These are phyloP conservation scores for Galemys pyrenaicus DNA, from an alignment of 2,113 vertebrate species.

Conservation along the genomic window DNA sequence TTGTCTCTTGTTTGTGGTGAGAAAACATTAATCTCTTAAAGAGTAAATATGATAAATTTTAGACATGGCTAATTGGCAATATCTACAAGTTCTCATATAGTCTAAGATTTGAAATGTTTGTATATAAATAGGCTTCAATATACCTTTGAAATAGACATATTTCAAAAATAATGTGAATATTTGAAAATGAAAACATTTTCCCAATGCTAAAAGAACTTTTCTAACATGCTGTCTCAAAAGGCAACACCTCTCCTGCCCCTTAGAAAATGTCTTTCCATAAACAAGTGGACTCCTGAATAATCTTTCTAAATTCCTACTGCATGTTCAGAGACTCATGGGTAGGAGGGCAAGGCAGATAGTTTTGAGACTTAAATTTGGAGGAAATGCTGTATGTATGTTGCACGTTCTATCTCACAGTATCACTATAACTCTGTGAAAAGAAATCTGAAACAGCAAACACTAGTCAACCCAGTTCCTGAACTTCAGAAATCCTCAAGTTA, in stretches of 20 bases:
- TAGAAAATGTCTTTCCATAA: background rate
- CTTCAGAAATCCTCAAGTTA: background rate
- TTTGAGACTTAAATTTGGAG: background rate
- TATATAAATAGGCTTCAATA: background rate
- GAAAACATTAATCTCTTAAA: background rate
- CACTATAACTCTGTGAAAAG: background rate
- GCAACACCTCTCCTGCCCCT: background rate
- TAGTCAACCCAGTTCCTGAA: background rate
- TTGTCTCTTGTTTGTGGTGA: background rate
- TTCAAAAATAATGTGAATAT: background rate
- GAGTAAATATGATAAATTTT: background rate
- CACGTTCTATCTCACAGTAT: background rate
- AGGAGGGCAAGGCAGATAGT: background rate
- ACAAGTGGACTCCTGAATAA: background rate
- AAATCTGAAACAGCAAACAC: background rate
- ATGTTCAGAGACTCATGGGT: background rate
- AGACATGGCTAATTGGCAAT: background rate
- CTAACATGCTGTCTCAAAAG: background rate
- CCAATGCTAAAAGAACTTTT: background rate
- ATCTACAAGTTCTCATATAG: background rate
- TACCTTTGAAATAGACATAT: background rate
- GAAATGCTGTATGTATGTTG: background rate
- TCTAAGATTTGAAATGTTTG: background rate
- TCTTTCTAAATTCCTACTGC: background rate
- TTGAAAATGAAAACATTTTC: constrained; percentile 25